Evolutionary conservation across 2,113 vertebrate species (phyloP), one percentile per base, ranked within the genome.

Genomic region (Pygoscelis antarcticus): DNA sequence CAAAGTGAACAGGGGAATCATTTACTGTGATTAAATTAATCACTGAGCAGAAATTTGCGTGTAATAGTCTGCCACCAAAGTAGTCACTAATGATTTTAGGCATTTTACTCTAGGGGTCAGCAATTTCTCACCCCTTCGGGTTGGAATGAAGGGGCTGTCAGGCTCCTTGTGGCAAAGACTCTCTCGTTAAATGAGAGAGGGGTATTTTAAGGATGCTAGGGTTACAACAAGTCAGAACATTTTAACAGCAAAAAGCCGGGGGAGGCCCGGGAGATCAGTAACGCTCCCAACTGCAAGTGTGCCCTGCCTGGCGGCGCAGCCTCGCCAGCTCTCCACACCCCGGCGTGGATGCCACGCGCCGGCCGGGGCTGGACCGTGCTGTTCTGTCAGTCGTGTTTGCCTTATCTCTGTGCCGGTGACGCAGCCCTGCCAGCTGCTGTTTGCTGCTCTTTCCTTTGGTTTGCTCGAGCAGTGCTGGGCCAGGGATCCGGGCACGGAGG

Each of bases 11-110:
- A 38, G 64, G 5, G 13, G 75, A 91, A 16, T 46, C 82, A 25
- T 82, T 93, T 32, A 34, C 80, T 7, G 65, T 6, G 52, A 87
- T 89, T 72, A 88, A 88, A 83, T 93, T 87, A 81, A 90, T 92
- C 85, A 30, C 70, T 3, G 34, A 89, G 85, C 81, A 95, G 87
- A 44, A 92, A 79, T 76, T 4, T 68, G 49, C 1, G 3, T 62
- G 78, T 82, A 76, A 92, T 69, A 22, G 18, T 61, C 78, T 68
- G 68, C 72, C 29, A 26, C 83, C 76, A 76, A 70, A 81, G 69
- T 81, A 54, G 69, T 11, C 71, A 6, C 58, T 44, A 55, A 83
- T 44, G 70, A 36, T 44, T 90, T 83, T 21, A 80, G 84, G 27
- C 55, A 2, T 76, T 77, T 76, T n/a, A 7, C 72, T 71, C 58